These are phyloP conservation scores for Barbus barbus DNA, from an alignment of 2,113 vertebrate genomes.

Conservation along the genomic window DNA sequence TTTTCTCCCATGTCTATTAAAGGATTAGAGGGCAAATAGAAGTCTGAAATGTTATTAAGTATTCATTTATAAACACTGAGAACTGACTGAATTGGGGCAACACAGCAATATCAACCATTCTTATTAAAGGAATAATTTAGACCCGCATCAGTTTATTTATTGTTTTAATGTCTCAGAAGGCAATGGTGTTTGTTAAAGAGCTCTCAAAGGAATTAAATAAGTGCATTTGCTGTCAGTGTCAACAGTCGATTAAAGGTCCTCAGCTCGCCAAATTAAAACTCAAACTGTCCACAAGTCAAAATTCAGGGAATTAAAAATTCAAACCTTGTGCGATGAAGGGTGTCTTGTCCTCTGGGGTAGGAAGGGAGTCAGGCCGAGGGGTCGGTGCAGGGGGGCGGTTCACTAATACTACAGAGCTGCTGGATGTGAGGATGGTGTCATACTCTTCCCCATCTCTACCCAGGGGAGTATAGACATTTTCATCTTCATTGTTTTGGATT, in stretches of 20 bases:
- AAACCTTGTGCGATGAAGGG: slow-evolving; percentile 76
- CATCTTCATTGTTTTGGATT: slow-evolving; percentile 47
- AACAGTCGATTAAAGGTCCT: background rate
- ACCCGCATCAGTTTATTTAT: background rate
- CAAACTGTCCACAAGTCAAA: background rate
- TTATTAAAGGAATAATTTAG: background rate
- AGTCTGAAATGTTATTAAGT: background rate
- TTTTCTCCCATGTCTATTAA: too few relatives aligned
- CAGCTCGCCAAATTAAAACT: background rate
- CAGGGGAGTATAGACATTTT: slow-evolving; percentile 59
- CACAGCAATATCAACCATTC: background rate
- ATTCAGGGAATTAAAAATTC: background rate
- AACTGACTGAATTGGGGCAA: background rate
- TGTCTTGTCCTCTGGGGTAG: slow-evolving; percentile 59
- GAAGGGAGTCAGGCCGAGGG: slow-evolving; percentile 68
- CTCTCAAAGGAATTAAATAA: background rate
- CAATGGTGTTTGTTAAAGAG: background rate
- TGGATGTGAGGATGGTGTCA: slow-evolving; percentile 65
- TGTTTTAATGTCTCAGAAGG: background rate
- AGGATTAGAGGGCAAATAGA: slow-evolving; percentile 7
- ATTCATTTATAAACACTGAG: slow-evolving; percentile 47
- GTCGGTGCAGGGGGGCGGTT: slow-evolving; percentile 78
- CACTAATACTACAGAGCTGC: slow-evolving; percentile 54
- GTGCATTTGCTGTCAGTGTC: background rate
- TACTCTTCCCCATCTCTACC: slow-evolving; percentile 66